Evolutionary conservation across 2,888 invertebrate species (phyloP).

Genomic region (Drosophila neonasuta): DNA sequence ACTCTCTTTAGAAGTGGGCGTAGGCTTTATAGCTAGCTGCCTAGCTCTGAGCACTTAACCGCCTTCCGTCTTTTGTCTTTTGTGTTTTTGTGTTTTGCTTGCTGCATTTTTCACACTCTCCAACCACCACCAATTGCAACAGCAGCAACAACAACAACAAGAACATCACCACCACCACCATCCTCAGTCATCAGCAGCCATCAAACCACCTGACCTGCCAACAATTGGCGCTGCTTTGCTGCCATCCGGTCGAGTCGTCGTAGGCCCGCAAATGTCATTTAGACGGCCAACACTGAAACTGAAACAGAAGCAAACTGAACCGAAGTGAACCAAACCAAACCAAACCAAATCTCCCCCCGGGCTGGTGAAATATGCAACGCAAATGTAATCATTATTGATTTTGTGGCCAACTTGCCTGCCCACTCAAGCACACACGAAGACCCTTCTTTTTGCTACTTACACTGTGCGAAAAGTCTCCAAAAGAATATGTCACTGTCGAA

Average conservation of each 20-base stretch:
- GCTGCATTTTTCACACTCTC: conserved; percentile 64
- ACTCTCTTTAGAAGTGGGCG: conserved; percentile 56
- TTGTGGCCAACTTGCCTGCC: conserved; percentile 61
- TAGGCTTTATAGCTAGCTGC: conserved; percentile 54
- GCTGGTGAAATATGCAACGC: conserved; percentile 74
- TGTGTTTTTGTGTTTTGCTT: conserved; percentile 42
- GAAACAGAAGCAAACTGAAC: conserved; percentile 8
- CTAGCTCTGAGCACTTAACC: conserved; percentile 74
- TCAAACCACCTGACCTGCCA: conserved; percentile 52
- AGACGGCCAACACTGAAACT: conserved; percentile 33
- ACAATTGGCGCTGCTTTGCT: conserved; percentile 38
- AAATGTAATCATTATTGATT: conserved; percentile 78
- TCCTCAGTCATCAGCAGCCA: conserved; percentile 16
- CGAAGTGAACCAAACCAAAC: conserved; percentile 18
- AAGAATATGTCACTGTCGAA: neutral
- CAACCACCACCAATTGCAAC: conserved; percentile 15
- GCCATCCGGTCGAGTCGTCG: conserved; percentile 23
- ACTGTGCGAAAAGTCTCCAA: conserved; percentile 34
- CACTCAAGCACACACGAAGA: conserved; percentile 26
- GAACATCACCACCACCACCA: conserved; percentile 21
- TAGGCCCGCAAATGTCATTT: conserved; percentile 69
- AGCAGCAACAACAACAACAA: neutral
- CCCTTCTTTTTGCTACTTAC: conserved; percentile 31
- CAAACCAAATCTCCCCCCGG: conserved; percentile 35
- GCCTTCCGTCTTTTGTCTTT: conserved; percentile 75